These are phyloP conservation scores for Luscinia megarhynchos DNA, from an alignment of 2,797 vertebrate genomes.

Conservation along the genomic window DNA sequence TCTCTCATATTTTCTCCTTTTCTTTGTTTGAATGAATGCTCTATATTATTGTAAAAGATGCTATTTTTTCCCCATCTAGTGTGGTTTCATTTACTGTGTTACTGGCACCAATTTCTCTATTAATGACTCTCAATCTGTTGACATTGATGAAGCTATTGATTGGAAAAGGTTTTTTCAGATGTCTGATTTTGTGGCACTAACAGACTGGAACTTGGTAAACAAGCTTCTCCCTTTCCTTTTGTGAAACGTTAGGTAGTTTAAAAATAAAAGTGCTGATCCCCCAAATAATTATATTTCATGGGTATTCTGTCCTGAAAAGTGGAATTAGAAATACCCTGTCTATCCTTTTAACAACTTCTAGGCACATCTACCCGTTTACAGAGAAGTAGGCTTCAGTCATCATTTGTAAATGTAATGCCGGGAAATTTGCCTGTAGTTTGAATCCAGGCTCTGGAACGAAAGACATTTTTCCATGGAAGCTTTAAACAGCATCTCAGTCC, in stretches of 20 bases:
- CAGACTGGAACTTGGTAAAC: background rate
- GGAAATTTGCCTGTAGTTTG: background rate
- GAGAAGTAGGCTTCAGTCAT: background rate
- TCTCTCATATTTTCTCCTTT: background rate
- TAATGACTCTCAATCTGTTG: background rate
- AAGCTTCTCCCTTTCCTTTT: background rate
- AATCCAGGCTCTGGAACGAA: background rate
- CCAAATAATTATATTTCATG: background rate
- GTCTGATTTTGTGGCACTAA: background rate
- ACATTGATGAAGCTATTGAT: background rate
- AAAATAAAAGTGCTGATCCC: background rate
- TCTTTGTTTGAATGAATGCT: background rate
- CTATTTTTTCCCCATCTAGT: accelerated
- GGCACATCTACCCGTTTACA: background rate
- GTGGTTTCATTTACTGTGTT: background rate
- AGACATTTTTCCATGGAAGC: background rate
- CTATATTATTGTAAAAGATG: background rate
- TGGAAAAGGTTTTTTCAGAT: background rate
- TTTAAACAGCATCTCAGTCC: background rate
- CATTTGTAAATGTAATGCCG: background rate
- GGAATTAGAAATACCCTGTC: background rate
- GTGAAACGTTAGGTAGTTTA: background rate
- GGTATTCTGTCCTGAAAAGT: background rate
- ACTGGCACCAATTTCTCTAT: background rate
- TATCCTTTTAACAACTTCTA: background rate